These are phyloP conservation scores for Drosophila bipectinata DNA, from an alignment of 1,140 invertebrate genomes.

Conservation along the genomic window DNA sequence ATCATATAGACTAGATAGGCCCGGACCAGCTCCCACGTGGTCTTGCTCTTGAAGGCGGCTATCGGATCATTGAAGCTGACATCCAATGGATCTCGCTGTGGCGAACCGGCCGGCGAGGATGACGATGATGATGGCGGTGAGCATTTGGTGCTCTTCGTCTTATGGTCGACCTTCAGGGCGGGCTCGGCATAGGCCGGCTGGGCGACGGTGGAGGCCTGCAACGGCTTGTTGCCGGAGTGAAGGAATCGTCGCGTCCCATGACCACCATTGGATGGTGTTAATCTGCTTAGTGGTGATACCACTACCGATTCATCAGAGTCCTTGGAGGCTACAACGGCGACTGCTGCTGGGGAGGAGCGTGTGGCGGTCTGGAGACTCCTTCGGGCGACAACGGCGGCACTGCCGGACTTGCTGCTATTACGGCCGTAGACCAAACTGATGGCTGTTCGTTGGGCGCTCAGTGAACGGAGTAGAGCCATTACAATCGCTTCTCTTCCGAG, in stretches of 20 bases:
- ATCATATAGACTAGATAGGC: constrained; percentile 97
- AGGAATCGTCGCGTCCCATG: constrained; percentile 21
- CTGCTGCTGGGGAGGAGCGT: not conserved
- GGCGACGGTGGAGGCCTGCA: constrained; percentile 21
- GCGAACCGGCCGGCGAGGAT: constrained; percentile 40
- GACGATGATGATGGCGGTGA: not conserved
- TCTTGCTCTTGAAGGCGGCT: constrained; percentile 96
- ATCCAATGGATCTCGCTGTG: constrained; percentile 92
- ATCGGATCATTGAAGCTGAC: constrained; percentile 92
- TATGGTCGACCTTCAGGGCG: not conserved
- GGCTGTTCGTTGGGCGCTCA: constrained; percentile 76
- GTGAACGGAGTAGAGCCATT: constrained; percentile 83
- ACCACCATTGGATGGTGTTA: not conserved
- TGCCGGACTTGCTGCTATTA: constrained; percentile 37
- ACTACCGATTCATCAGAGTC: not conserved
- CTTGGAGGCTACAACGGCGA: not conserved
- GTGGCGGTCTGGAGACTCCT: constrained; percentile 25
- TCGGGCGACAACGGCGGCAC: constrained; percentile 24
- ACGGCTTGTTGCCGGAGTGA: constrained; percentile 18
- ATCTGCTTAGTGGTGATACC: not conserved
- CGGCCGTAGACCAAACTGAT: constrained; percentile 71
- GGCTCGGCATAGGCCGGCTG: constrained; percentile 13
- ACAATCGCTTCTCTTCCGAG: constrained; percentile 41
- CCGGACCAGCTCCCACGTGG: constrained; percentile 95
- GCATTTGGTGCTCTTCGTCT: not conserved